These are phyloP conservation scores for Drosophila ohnishii DNA, from an alignment of 1,140 invertebrate genomes.

Conservation along the genomic window DNA sequence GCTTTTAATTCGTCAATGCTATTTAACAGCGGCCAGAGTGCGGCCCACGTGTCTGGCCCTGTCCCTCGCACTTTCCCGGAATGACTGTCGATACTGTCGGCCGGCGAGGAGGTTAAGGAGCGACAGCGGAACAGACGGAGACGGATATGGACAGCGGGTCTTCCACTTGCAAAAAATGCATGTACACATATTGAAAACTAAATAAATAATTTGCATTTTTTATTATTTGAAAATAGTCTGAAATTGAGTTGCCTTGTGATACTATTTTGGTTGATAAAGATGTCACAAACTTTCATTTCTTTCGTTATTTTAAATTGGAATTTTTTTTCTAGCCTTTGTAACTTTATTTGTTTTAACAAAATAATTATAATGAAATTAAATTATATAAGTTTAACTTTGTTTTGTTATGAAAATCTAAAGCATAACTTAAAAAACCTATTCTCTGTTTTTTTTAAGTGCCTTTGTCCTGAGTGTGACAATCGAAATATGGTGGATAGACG, in stretches of 20 bases:
- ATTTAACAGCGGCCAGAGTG: conserved; percentile 62
- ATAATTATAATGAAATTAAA: not conserved
- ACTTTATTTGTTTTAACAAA: not conserved
- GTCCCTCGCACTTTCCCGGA: conserved; percentile 14
- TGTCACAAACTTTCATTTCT: not conserved
- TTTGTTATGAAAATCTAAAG: not conserved
- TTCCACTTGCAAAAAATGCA: conserved; percentile 13
- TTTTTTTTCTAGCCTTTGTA: not conserved
- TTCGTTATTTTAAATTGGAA: not conserved
- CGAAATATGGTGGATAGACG: conserved; percentile 30
- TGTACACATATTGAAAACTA: not conserved
- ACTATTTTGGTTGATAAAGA: not conserved
- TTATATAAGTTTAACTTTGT: not conserved
- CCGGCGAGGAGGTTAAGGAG: conserved; percentile 11
- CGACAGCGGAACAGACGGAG: conserved; percentile 4
- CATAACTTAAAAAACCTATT: too few species aligned
- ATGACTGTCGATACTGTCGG: conserved; percentile 61
- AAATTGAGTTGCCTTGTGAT: not conserved
- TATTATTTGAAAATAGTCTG: not conserved
- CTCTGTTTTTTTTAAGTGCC: not conserved
- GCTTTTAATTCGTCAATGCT: conserved; percentile 79
- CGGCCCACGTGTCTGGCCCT: conserved; percentile 35
- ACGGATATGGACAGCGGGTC: conserved; percentile 19
- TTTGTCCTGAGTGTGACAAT: conserved; percentile 33
- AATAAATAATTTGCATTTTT: not conserved